Evolutionary conservation across 2,888 invertebrate species (phyloP).

Genomic region (Hylaea fasciaria): DNA sequence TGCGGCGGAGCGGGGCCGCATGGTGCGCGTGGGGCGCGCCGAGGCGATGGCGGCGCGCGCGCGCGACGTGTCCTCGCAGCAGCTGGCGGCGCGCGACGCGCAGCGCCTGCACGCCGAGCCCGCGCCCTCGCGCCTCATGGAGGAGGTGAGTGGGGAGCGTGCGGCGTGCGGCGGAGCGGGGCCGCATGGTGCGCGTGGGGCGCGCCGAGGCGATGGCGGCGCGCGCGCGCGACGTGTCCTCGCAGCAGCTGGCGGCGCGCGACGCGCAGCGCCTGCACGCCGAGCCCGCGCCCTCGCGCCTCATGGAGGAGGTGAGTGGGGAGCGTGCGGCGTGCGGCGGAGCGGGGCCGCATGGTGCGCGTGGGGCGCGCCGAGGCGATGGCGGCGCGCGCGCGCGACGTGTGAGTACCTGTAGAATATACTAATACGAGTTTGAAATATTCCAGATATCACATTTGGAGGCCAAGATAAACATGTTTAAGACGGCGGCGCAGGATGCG

Average conservation of each 20-base stretch:
- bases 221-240: slow-evolving; percentile 81
- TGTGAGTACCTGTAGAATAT: slow-evolving; percentile 65
- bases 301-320: slow-evolving; percentile 53
- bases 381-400: no score
- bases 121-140: slow-evolving; percentile 20
- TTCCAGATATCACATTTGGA: slow-evolving; percentile 68
- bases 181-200: slow-evolving; percentile 88
- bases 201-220: slow-evolving; percentile 85
- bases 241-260: slow-evolving; percentile 82
- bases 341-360: no score
- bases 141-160: not conserved
- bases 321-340: no score
- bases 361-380: slow-evolving; percentile 73
- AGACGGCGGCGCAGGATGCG: slow-evolving; percentile 57
- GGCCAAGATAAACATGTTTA: slow-evolving; percentile 78
- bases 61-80: slow-evolving; percentile 82
- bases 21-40: slow-evolving; percentile 88
- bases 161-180: slow-evolving; percentile 65
- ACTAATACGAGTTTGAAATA: not conserved
- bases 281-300: slow-evolving; percentile 42
- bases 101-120: not conserved
- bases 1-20: slow-evolving; percentile 79
- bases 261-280: slow-evolving; percentile 53
- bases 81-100: slow-evolving; percentile 52
- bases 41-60: slow-evolving; percentile 86